A percentile compares a stretch with the other conserved stretches of the same genome.
These are phyloP conservation scores for Phoeniculus purpureus DNA, from an alignment of 2,797 vertebrate genomes.

Conservation along the genomic window DNA sequence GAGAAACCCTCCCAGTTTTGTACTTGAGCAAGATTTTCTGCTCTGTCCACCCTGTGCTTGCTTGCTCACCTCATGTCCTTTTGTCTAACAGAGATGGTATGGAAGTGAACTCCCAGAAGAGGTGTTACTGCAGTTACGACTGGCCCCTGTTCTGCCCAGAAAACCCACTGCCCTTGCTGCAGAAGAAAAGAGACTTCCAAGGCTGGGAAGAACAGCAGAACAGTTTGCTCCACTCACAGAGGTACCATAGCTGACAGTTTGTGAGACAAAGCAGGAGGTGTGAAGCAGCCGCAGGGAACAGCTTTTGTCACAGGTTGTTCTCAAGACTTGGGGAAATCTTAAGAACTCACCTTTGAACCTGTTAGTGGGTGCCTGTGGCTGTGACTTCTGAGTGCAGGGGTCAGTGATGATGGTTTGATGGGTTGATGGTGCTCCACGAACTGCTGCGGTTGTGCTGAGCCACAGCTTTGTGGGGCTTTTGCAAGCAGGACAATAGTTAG, in stretches of 20 bases:
- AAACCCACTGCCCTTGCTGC: not conserved
- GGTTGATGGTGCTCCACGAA: not conserved
- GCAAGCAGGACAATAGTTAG: not conserved
- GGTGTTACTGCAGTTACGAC: constrained; percentile 80
- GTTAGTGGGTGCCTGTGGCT: not conserved
- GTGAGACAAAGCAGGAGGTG: not conserved
- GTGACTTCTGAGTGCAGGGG: not conserved
- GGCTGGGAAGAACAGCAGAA: constrained; percentile 56
- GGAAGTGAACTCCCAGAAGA: constrained; percentile 82
- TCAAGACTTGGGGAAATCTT: not conserved
- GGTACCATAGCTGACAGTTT: constrained; percentile 68
- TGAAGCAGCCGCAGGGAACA: not conserved
- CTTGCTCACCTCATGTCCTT: not conserved
- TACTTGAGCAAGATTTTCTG: not conserved
- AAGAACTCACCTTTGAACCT: not conserved
- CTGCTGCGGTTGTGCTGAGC: not conserved
- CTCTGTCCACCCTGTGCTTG: not conserved
- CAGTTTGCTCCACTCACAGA: constrained; percentile 82
- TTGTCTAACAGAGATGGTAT: constrained; percentile 51
- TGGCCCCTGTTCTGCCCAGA: constrained; percentile 68
- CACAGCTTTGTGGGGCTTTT: not conserved
- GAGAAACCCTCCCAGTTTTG: not conserved
- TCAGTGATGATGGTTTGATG: not conserved
- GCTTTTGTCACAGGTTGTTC: not conserved
- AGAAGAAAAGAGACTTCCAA: constrained; percentile 41